phyloP scores from a whole-genome alignment of 2,113 vertebrate species.

The Mugil cephalus region DNA sequence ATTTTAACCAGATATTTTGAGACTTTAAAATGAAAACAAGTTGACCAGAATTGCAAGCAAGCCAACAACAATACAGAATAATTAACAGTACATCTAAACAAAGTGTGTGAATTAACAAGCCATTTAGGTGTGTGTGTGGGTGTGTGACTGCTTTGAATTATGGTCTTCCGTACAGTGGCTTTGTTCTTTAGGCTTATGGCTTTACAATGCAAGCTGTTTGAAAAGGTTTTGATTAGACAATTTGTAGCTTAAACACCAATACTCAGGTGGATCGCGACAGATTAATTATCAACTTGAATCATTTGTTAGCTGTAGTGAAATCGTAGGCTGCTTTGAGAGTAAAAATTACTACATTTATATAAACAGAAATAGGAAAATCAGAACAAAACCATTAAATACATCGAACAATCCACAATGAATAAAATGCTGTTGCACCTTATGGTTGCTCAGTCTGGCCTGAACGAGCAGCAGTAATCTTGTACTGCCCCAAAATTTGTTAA shows the following conservation, averaged over 20 bases:
- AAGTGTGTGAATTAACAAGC: background rate
- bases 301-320: background rate
- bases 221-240: no score
- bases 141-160: background rate
- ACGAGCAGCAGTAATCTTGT: background rate
- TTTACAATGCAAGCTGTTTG: constrained; percentile 13
- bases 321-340: no score
- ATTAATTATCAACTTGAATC: background rate
- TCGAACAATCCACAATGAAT: no score
- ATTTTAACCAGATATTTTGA: background rate
- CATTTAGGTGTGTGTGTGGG: constrained; percentile 1
- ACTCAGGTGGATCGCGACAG: background rate
- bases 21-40: background rate
- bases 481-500: background rate
- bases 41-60: background rate
- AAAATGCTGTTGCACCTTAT: no score
- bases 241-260: background rate
- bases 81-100: background rate
- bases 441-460: no score
- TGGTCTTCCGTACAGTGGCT: constrained; percentile 14
- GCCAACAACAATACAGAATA: constrained; percentile 11
- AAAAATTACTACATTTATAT: no score
- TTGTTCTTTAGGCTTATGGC: constrained; percentile 14
- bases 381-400: no score
- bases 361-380: no score